Evolutionary conservation across 2,888 invertebrate genomes (phyloP), one percentile per base, ranked within the genome.

Genomic region (Eulithis prunata): DNA sequence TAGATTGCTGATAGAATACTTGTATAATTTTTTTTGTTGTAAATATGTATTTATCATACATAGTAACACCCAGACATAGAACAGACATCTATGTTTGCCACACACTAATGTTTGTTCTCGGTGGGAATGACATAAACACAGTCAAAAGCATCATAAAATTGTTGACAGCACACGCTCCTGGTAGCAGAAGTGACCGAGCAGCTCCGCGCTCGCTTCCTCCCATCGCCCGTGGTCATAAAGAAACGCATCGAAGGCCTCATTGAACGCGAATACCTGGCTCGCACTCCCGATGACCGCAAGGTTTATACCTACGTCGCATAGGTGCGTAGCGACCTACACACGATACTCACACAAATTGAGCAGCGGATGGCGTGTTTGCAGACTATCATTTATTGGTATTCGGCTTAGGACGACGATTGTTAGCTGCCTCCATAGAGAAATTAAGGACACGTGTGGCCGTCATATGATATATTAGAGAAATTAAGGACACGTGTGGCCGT

Each of bases 241-340:
- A 99, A 99, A 91, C 96, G 99, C 88, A 99, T 99, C 93, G 99
- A 99, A 94, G 98, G 99, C 71, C 96, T 99, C 83, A 99, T 99
- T 89, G 99, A 99, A 94, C 95, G 99, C 77, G 99, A 99, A 94
- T 99, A 99, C 94, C 95, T 99, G 86, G 98, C 98, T 76, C 96
- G 99, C 90, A 98, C 99, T 85, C 97, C 98, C 66, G 98, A 99
- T 93, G 99, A 99, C 95, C 95, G 97, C 93, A 98, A 98, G 95
- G 96, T 98, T 84, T 98, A 98, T 94, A 97, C 97, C 76, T 98
- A 98, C 94, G 97, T 98, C 93, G 98, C 98, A 94, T 98, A 95
- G 94, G 89, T 89, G 75, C 83, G 84, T 81, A 36, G 53, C 38
- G n/a, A 77, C 43, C 43, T 32, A 14, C 46, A 71, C 69, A 64